These are phyloP conservation scores for Octomys mimax DNA, from an alignment of 2,797 vertebrate species.

Conservation along the genomic window DNA sequence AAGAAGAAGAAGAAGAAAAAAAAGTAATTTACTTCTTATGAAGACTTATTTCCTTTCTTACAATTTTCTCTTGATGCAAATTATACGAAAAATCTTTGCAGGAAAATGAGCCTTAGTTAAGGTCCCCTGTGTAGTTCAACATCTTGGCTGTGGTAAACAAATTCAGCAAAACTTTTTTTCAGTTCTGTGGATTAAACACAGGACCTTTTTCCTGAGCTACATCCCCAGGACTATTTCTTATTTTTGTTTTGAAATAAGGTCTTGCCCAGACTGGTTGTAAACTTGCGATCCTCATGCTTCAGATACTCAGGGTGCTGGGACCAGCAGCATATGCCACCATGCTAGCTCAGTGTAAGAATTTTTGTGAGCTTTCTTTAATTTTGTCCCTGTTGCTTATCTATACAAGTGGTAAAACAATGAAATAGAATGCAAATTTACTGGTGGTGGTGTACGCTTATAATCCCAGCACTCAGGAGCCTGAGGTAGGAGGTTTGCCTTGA, in stretches of 20 bases:
- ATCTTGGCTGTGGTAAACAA: conserved; percentile 27
- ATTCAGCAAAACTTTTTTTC: neutral
- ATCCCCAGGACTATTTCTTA: neutral
- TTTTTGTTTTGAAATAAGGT: neutral
- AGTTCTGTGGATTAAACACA: neutral
- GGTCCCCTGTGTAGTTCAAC: neutral
- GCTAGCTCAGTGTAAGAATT: neutral
- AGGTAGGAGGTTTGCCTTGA: neutral
- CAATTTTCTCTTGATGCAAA: neutral
- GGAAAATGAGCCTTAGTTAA: neutral
- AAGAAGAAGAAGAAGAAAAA: neutral
- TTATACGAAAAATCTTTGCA: neutral
- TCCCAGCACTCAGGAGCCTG: neutral
- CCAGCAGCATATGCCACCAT: neutral
- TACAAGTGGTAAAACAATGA: conserved; percentile 28
- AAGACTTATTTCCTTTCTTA: conserved; percentile 36
- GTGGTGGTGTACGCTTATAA: neutral
- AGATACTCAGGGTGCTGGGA: neutral
- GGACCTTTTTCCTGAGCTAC: neutral
- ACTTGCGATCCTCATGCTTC: neutral
- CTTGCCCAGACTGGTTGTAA: neutral
- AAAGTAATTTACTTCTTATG: neutral
- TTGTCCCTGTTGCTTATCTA: neutral
- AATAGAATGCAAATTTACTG: neutral
- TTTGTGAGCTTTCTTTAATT: neutral